Percentiles rank a stretch among this genome's conserved stretches.
phyloP scores from a whole-genome alignment of 2,888 invertebrate genomes.

The Melanotus villosus region DNA sequence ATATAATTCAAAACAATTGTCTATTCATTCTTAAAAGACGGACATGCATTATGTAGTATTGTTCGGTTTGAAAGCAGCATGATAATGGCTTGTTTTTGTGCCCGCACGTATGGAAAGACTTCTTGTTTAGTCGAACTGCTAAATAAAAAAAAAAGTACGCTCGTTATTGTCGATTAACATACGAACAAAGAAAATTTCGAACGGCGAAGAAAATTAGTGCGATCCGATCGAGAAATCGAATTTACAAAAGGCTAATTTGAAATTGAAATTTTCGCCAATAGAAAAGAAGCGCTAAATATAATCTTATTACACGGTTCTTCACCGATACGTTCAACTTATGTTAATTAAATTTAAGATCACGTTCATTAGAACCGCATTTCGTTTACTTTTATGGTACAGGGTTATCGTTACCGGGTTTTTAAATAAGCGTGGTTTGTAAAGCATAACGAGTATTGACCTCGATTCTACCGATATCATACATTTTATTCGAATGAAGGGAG shows the following conservation, averaged over 20 bases:
- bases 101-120: conserved; percentile 40
- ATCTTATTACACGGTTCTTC: neutral
- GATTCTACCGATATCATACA: neutral
- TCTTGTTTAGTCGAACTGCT: conserved; percentile 10
- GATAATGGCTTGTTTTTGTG: conserved; percentile 55
- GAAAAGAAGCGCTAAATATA: neutral
- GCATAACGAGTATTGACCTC: conserved; percentile 29
- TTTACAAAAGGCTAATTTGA: conserved; percentile 16
- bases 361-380: conserved; percentile 24
- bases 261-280: conserved; percentile 11
- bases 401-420: conserved; percentile 16
- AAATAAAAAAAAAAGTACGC: conserved; percentile 1
- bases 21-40: conserved; percentile 58
- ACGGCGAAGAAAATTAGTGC: conserved; percentile 23
- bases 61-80: conserved; percentile 57
- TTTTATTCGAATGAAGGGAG: neutral
- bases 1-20: conserved; percentile 59
- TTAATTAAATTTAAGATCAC: conserved; percentile 42
- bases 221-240: conserved; percentile 26
- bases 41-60: conserved; percentile 58
- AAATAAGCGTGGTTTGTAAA: conserved; percentile 11
- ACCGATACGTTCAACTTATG: conserved; percentile 25
- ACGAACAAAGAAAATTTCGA: conserved; percentile 26
- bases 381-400: conserved; percentile 24
- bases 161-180: conserved; percentile 35